phyloP scores from a whole-genome alignment of 2,113 vertebrate species.

The Corythaixoides concolor region DNA sequence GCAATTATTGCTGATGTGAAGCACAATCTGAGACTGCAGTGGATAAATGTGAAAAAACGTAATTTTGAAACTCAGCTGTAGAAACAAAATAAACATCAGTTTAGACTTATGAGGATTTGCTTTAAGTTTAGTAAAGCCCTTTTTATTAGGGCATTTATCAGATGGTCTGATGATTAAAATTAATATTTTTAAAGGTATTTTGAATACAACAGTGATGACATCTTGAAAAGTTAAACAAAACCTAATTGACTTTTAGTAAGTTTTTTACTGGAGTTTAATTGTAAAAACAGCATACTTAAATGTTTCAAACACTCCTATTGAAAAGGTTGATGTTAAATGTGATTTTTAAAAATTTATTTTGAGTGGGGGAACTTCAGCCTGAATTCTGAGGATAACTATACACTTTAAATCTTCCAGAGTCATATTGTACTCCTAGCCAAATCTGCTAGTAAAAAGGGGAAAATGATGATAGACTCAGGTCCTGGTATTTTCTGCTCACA shows the following conservation, averaged over 20 bases:
- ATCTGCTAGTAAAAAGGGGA: not conserved
- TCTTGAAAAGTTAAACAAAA: not conserved
- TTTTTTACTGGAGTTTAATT: not conserved
- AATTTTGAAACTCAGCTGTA: conserved; percentile 4
- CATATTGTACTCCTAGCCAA: not conserved
- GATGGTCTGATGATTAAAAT: not conserved
- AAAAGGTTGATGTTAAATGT: not conserved
- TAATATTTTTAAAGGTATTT: not conserved
- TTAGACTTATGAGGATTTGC: not conserved
- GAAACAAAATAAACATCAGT: not conserved
- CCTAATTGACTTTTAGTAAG: not conserved
- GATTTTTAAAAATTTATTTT: not conserved
- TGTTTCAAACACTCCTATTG: not conserved
- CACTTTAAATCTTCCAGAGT: not conserved
- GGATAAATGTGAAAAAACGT: conserved; percentile 9
- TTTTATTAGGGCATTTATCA: not conserved
- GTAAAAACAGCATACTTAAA: not conserved
- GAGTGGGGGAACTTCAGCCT: not conserved
- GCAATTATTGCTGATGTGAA: not conserved
- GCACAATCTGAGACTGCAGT: not conserved
- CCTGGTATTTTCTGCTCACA: not conserved
- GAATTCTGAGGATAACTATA: not conserved
- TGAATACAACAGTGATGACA: not conserved
- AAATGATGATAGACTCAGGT: not conserved
- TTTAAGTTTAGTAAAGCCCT: not conserved